Evolutionary conservation across 2,113 vertebrate genomes (phyloP).

Genomic region (Antechinus stuartii): DNA sequence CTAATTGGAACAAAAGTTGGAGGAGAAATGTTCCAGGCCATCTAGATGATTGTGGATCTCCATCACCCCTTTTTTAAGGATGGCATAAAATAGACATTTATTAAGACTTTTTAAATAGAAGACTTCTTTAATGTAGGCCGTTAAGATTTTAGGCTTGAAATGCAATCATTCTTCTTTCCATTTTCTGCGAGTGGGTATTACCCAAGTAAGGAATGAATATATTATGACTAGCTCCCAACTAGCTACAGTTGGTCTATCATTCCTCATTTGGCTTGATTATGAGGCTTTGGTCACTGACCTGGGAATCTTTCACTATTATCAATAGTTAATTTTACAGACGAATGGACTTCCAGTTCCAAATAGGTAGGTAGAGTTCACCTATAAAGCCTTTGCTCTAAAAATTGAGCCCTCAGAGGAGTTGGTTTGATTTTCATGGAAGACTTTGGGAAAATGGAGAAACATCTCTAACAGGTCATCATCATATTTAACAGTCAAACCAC

Average conservation of each 20-base stretch:
- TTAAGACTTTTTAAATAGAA: not conserved
- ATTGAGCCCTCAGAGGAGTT: conserved; percentile 2
- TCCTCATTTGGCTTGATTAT: not conserved
- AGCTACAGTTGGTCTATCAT: not conserved
- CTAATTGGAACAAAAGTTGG: conserved; percentile 57
- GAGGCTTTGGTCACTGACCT: not conserved
- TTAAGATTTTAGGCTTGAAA: not conserved
- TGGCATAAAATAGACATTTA: not conserved
- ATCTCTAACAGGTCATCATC: not conserved
- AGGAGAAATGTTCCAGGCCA: not conserved
- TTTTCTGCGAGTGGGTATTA: not conserved
- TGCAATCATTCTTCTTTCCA: not conserved
- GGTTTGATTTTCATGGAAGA: not conserved
- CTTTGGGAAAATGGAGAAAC: not conserved
- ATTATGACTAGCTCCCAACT: not conserved
- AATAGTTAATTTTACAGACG: not conserved
- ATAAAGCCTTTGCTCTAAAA: not conserved
- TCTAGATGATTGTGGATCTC: not conserved
- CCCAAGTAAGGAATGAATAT: not conserved
- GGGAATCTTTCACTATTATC: not conserved
- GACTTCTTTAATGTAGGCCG: not conserved
- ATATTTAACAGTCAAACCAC: not conserved
- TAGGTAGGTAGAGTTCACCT: not conserved
- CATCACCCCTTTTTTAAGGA: not conserved
- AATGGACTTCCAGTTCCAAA: not conserved